A percentile compares a stretch with the other conserved stretches of the same genome.
Conservation (phyloP, 2,797 vertebrate genomes). For the Phoxinus dragarum region DNA sequence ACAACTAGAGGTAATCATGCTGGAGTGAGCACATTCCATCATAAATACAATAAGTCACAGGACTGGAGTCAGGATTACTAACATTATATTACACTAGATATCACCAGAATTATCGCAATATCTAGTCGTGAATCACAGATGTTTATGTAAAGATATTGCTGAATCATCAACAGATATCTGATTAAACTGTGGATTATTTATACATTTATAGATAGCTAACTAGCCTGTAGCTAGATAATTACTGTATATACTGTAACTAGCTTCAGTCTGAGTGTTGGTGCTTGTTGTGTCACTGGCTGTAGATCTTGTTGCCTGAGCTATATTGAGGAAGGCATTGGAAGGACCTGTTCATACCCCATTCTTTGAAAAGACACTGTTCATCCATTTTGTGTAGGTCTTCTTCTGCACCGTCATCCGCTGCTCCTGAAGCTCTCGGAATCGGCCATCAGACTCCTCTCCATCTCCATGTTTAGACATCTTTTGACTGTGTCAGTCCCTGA, state of each 20-base stretch:
- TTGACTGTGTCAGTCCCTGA: background rate
- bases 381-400: constrained; percentile 95
- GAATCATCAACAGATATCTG: background rate
- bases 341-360: constrained; percentile 73
- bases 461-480: constrained; percentile 65
- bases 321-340: background rate
- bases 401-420: constrained; percentile 88
- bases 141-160: background rate
- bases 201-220: background rate
- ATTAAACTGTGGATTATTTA: background rate
- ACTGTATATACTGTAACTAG: background rate
- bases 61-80: constrained; percentile 4
- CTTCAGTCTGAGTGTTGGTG: background rate
- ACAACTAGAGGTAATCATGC: constrained; percentile 10
- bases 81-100: constrained; percentile 30
- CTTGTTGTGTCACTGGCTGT: background rate
- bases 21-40: constrained; percentile 2
- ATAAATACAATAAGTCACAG: constrained; percentile 34
- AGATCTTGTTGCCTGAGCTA: background rate
- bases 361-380: constrained; percentile 86
- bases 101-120: constrained; percentile 6
- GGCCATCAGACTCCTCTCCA: constrained; percentile 82
- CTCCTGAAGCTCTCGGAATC: constrained; percentile 87
- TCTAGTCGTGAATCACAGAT: background rate
- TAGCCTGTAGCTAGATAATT: background rate